These are phyloP conservation scores for Euthynnus affinis DNA, from an alignment of 2,797 vertebrate species.

Conservation along the genomic window DNA sequence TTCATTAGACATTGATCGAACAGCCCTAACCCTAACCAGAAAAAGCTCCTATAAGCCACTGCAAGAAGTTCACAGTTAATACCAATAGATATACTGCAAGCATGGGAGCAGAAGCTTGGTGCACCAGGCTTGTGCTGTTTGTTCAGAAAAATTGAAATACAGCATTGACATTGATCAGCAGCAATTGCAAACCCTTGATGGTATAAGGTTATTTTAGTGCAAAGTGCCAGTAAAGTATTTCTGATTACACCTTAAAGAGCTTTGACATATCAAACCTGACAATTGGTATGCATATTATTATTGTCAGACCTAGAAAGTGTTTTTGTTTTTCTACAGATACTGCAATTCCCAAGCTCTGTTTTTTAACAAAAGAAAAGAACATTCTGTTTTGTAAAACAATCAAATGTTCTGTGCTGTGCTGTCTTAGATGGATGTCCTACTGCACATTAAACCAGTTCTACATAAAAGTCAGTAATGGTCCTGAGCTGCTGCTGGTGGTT, in stretches of 20 bases:
- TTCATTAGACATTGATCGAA: no score
- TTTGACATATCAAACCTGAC: background rate
- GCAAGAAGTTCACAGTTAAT: background rate
- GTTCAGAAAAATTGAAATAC: background rate
- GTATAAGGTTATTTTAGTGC: no score
- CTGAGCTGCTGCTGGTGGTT: constrained; percentile 49
- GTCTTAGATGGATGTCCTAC: background rate
- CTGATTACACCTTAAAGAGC: background rate
- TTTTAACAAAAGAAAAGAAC: background rate
- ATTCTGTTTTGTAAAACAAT: no score
- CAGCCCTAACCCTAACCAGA: no score
- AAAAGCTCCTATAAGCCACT: no score
- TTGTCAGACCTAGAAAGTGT: background rate
- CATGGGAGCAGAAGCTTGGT: background rate
- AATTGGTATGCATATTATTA: background rate
- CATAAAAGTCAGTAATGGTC: constrained; percentile 42
- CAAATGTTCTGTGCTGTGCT: background rate
- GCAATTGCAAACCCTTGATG: background rate
- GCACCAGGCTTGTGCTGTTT: background rate
- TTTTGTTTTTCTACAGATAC: background rate
- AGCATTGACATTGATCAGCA: background rate
- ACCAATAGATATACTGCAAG: background rate
- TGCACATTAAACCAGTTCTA: constrained; percentile 29
- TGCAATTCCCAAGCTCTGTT: background rate
- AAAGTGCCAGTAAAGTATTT: background rate